Evolutionary conservation across 2,888 invertebrate species (phyloP).

Genomic region (Morpho helenor): DNA sequence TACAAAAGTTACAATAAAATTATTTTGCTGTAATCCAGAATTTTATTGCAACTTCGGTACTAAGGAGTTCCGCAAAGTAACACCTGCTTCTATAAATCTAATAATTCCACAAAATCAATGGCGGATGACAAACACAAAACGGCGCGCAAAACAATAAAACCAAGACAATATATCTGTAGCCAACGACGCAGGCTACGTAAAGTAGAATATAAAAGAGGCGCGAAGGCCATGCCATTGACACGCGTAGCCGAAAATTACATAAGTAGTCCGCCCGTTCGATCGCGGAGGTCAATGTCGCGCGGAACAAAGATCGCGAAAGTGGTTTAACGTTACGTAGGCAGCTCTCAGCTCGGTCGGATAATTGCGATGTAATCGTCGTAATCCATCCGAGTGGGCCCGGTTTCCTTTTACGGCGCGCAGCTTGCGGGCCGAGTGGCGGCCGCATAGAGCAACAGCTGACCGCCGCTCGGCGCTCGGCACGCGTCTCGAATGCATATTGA

Average conservation of each 20-base stretch:
- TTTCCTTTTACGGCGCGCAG: constrained; percentile 75
- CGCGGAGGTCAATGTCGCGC: constrained; percentile 66
- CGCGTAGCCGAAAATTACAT: constrained; percentile 59
- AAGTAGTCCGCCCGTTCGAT: constrained; percentile 35
- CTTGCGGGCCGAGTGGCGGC: constrained; percentile 45
- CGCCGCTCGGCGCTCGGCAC: constrained; percentile 47
- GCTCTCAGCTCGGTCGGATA: constrained; percentile 54
- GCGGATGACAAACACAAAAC: not conserved
- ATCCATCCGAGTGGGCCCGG: constrained; percentile 63
- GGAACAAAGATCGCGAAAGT: constrained; percentile 75
- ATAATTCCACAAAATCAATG: no score
- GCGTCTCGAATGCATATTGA: constrained; percentile 73
- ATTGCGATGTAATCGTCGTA: constrained; percentile 76
- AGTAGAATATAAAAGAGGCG: constrained; percentile 38
- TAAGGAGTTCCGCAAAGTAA: no score
- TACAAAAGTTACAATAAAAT: no score
- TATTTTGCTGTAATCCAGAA: no score
- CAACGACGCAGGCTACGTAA: constrained; percentile 21
- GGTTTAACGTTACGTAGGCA: constrained; percentile 48
- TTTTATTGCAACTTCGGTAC: no score
- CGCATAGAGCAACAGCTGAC: constrained; percentile 76
- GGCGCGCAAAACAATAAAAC: not conserved
- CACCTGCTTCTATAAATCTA: no score
- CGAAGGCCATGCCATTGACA: constrained; percentile 59
- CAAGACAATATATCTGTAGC: constrained; percentile 2